Evolutionary conservation across 1,140 invertebrate genomes (phyloP), one percentile per base, ranked within the genome.

Genomic region (Antheraea pernyi): DNA sequence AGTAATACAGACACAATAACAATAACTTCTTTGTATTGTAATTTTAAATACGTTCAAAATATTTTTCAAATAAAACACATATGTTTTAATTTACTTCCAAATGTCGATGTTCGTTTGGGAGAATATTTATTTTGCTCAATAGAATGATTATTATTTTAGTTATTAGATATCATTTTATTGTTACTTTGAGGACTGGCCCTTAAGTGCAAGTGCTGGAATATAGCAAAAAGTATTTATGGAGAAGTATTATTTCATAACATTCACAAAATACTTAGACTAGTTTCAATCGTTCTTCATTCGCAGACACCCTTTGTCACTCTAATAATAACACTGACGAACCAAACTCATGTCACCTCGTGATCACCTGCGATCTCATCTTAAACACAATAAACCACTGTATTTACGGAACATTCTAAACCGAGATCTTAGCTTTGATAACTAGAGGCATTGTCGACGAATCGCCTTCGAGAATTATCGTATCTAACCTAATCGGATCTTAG

Each of bases 401-500:
- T 83, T 82, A 83, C 75, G 73, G 78, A 73, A 80, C 81, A 80
- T 75, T 79, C 81, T 83, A 75, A 73, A 70, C 62, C 73, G 71
- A 76, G 78, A 83, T 81, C 72, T 75, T 68, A 37, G 65, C 67
- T 71, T 63, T 72, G 81, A 85, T 84, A 82, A 68, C 78, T 76
- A 62, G 78, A 68, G 70, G 78, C 75, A 82, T 87, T 84, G 83
- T 84, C 82, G 77, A 81, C 75, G 74, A 76, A 75, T 77, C 78
- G 71, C 53, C 79, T 82, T 64, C 72, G 65, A 76, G 76, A 79
- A 80, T 85, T 88, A 88, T 88, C 85, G 79, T 79, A 80, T 84
- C 79, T 77, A 75, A 75, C 84, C 81, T 85, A 85, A 88, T 88
- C 85, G 85, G 85, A 85, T 88, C 83, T 82, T 71, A 72, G 69